Base-by-base conservation (phyloP, 2,113 vertebrate genomes). In the Chamaea fasciata region DNA sequence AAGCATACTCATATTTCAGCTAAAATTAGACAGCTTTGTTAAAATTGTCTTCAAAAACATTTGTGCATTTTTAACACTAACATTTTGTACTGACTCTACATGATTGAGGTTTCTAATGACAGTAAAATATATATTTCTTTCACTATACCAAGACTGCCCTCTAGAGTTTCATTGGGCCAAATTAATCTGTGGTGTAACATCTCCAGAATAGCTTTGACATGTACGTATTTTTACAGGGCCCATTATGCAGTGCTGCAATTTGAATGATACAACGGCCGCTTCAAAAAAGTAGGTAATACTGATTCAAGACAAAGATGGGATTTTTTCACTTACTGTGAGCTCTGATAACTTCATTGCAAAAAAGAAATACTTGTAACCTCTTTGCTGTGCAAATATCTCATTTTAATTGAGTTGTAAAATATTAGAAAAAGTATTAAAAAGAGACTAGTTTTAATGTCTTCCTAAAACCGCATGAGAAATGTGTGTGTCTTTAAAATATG, bases 81-180 rank as follows among this genome's bases (percentile, higher is more conserved):
- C 23, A 28, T 76, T 85, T 76, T 62, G 41, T 55, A 26, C 53
- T 69, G 44, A 27, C 20, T 82, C 39, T 65, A 24, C 17, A 20
- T 24, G 50, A 71, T 11, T 35, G 63, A 73, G 52, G 33, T 83
- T 89, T 90, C 65, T 63, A 44, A 69, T 87, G 81, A 87, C 80
- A 78, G 87, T 79, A 59, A 76, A 63, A 49, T 37, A 55, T 52
- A 19, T 77, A 37, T 50, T 95, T 77, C 86, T 7, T 93, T 94
- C 57, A 44, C 83, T 76, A 94, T 95, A 92, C 96, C 92, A 96
- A 97, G 96, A 96, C 95, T 97, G 98, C 97, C 97, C 97, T 95
- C 98, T 97, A 94, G 80, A 95, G 98, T 94, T 95, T 94, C 42
- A 11, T 4, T 75, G 91, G 92, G 87, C 90, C 96, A 73, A 86